Evolutionary conservation across 2,113 vertebrate species (phyloP).

Genomic region (Malurus melanocephalus): DNA sequence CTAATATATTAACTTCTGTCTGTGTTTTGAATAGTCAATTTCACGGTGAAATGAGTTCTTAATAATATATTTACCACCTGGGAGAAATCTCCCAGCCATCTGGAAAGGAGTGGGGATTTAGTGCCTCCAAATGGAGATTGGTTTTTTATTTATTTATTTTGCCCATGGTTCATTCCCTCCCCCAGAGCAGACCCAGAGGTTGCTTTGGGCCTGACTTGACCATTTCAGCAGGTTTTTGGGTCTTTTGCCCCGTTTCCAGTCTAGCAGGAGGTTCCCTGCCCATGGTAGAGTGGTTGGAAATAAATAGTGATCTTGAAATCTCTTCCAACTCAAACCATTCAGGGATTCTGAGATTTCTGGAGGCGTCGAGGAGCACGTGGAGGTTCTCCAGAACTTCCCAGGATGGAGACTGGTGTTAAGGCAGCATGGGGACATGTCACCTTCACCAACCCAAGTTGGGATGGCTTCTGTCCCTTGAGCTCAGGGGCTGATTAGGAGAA

Average conservation of each 20-base stretch:
- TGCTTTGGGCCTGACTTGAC: background rate
- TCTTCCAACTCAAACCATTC: background rate
- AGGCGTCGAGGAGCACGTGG: background rate
- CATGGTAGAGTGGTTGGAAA: background rate
- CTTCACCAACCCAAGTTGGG: background rate
- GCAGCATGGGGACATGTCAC: fast-evolving
- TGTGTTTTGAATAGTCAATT: conserved; percentile 86
- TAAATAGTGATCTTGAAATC: background rate
- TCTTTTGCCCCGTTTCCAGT: fast-evolving
- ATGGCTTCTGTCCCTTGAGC: background rate
- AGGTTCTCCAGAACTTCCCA: background rate
- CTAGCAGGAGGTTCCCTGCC: background rate
- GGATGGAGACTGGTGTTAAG: background rate
- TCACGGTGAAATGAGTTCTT: conserved; percentile 87
- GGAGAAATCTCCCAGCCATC: conserved; percentile 84
- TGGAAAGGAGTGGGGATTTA: conserved; percentile 80
- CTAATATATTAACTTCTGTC: conserved; percentile 86
- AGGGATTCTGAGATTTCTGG: background rate
- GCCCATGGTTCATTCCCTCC: background rate
- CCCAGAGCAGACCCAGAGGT: background rate
- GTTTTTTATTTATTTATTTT: conserved; percentile 70
- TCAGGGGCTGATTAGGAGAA: background rate
- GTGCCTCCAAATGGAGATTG: conserved; percentile 77
- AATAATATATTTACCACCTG: conserved; percentile 88
- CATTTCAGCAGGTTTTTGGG: background rate